phyloP scores from a whole-genome alignment of 2,888 invertebrate species.

The Nomada flava region DNA sequence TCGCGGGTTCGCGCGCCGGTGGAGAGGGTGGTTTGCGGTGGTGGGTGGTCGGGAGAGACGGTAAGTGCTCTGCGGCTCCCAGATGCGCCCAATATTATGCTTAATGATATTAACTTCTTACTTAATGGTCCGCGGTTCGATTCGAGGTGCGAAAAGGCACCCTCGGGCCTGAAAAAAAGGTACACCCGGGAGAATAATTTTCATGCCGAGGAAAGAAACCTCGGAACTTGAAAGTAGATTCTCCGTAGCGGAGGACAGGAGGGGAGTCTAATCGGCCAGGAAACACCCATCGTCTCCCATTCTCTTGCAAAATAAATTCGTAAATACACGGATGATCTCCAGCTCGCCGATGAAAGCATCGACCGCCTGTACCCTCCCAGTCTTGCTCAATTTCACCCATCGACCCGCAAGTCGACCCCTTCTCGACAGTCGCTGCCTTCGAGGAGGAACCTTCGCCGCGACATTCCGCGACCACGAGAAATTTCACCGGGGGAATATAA shows the following conservation, averaged over 20 bases:
- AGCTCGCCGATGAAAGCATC: constrained; percentile 51
- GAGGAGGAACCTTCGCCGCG: no score
- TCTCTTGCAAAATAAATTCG: constrained; percentile 56
- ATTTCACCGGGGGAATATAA: no score
- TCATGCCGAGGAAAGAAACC: constrained; percentile 36
- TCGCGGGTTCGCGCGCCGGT: constrained; percentile 54
- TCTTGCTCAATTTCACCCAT: no score
- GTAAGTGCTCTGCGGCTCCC: constrained; percentile 84
- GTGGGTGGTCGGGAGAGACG: constrained; percentile 67
- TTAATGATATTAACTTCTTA: constrained; percentile 85
- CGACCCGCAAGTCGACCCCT: no score
- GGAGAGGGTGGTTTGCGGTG: constrained; percentile 55
- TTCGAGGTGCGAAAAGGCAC: constrained; percentile 81
- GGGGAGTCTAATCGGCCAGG: constrained; percentile 54
- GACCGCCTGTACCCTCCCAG: no score
- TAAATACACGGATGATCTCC: constrained; percentile 40
- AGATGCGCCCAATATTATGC: constrained; percentile 85
- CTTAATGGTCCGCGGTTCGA: constrained; percentile 84
- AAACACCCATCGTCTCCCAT: constrained; percentile 35
- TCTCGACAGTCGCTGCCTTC: no score
- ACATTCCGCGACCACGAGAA: no score
- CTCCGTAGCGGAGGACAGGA: neutral
- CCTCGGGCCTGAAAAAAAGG: constrained; percentile 61
- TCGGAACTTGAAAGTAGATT: neutral
- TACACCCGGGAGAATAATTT: constrained; percentile 80